Evolutionary conservation across 2,113 vertebrate genomes (phyloP), one percentile per base, ranked within the genome.

Genomic region (Ammodytes dubius): DNA sequence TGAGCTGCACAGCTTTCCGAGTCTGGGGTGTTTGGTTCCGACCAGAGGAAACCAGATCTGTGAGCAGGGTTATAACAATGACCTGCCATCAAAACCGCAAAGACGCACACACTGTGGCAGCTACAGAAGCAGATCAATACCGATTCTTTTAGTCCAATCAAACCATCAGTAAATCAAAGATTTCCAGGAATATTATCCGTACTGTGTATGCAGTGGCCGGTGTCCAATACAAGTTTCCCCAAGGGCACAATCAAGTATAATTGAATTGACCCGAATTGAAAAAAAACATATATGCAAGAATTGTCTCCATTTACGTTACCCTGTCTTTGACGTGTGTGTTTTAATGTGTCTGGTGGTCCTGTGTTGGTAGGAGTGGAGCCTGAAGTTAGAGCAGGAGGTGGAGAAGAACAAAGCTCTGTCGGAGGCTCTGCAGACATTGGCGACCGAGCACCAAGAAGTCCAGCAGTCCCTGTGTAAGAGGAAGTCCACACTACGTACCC

Each of bases 371-470:
- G 96, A 96, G 91, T 97, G 97, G 95, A 97, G 95, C 92, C 94
- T 96, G 92, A 97, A 96, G 94, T 94, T 97, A 87, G 96, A 97
- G 93, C 97, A 98, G 88, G 97, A 98, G 84, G 96, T 96, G 85
- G 97, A 97, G 91, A 99, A 97, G 94, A 98, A 95, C 92, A 97
- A 96, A 94, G 97, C 98, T 92, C 95, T 99, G 90, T 96, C 96
- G 40, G 96, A 98, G 92, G 96, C 97, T 0, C 93, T 99, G 91
- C 96, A 98, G 94, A 96, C 95, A 0, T 91, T 98, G 27, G 96
- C 96, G 80, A 96, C 95, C 0, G 96, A 98, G 40, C 96, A 96
- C 85, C 95, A 97, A 93, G 93, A 96, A 84, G 93, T 98, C 90
- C 95, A 97, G 88, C 95, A 95, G 87, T 95, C 95, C 1, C 88